A percentile compares a stretch with the other conserved stretches of the same genome.
Conservation (phyloP, 1,140 invertebrate species). For the Acyrthosiphon pisum region DNA sequence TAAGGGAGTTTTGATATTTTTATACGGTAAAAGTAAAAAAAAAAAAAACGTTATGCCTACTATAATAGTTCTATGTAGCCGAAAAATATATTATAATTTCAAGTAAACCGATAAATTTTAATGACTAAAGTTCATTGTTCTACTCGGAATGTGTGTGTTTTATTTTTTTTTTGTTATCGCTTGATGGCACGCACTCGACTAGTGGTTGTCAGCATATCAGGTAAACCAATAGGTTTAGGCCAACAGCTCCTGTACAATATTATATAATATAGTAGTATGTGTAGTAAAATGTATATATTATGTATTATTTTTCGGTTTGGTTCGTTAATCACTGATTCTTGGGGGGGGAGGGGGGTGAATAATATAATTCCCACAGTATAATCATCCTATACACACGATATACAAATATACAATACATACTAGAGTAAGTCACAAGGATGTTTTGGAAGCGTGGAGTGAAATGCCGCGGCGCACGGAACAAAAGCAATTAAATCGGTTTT, state of each 20-base stretch:
- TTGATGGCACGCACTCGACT: background rate
- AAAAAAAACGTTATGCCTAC: background rate
- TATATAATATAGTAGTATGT: background rate
- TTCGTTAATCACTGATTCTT: background rate
- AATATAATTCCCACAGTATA: background rate
- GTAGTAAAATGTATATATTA: background rate
- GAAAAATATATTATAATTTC: constrained; percentile 4
- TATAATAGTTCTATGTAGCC: background rate
- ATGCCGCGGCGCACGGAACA: background rate
- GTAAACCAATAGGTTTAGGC: background rate
- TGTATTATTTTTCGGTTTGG: background rate
- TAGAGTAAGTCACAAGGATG: background rate
- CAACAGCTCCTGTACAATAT: background rate
- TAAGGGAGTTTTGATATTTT: background rate
- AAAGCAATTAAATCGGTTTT: constrained; percentile 43
- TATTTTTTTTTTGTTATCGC: background rate
- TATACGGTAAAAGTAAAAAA: background rate
- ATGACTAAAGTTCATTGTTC: constrained; percentile 11
- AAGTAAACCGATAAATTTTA: background rate
- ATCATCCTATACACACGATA: background rate
- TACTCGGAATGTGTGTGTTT: background rate
- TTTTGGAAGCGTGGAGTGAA: background rate
- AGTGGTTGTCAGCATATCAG: background rate
- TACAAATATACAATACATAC: background rate
- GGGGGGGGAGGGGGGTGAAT: background rate